Conservation (phyloP, 2,888 invertebrate genomes). For the Eucera pruinosa region DNA sequence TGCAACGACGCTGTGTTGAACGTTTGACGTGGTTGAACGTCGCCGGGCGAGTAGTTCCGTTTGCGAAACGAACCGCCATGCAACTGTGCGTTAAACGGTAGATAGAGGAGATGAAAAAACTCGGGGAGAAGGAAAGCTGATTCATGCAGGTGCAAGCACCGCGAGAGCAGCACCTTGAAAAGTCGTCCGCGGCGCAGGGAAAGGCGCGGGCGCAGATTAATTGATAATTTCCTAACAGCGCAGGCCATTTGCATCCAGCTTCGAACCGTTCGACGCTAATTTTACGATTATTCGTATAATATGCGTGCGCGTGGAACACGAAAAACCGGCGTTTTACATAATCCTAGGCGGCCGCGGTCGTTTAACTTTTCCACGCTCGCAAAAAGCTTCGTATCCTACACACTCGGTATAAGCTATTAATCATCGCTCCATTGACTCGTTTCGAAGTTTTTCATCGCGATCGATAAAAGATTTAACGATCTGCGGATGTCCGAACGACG, state of each 20-base stretch:
- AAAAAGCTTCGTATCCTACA: too few relatives aligned
- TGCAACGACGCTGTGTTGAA: slow-evolving; percentile 12
- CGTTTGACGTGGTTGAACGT: slow-evolving; percentile 25
- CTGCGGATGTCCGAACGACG: too few relatives aligned
- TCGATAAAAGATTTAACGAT: too few relatives aligned
- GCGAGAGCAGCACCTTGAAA: slow-evolving; percentile 53
- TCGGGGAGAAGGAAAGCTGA: slow-evolving; percentile 40
- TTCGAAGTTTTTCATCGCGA: too few relatives aligned
- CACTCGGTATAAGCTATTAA: too few relatives aligned
- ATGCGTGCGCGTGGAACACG: slow-evolving; percentile 8
- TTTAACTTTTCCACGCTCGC: too few relatives aligned
- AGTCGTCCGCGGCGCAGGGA: slow-evolving; percentile 23
- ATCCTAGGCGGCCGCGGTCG: too few relatives aligned
- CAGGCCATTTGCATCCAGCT: not conserved
- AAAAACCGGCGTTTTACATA: slow-evolving; percentile 18
- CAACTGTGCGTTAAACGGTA: too few relatives aligned
- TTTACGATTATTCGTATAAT: slow-evolving; percentile 19
- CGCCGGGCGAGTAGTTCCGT: slow-evolving; percentile 53
- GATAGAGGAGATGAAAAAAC: not conserved
- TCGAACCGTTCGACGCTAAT: slow-evolving; percentile 27
- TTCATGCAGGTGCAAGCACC: slow-evolving; percentile 61
- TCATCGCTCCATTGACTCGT: too few relatives aligned
- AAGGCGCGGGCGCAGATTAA: slow-evolving; percentile 43
- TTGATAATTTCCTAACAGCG: slow-evolving; percentile 48
- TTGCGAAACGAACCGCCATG: slow-evolving; percentile 52